Base-by-base conservation (phyloP, 2,888 invertebrate species). In the Parthenolecanium corni region DNA sequence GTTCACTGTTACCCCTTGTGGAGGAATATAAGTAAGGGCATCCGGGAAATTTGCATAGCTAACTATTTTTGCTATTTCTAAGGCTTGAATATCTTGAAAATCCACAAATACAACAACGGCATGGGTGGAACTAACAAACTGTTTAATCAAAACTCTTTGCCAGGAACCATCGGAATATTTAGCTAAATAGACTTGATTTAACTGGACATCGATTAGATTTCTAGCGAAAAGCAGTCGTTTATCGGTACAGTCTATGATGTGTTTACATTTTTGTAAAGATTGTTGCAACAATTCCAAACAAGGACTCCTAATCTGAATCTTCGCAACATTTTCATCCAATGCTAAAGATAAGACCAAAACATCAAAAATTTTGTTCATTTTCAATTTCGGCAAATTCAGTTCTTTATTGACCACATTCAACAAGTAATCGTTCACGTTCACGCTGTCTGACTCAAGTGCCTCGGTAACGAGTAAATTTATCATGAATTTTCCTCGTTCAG, bases 111-210 rank as follows among this genome's bases (percentile, higher is more conserved):
- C 11, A 18, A 47, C 61, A 3, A 20, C 20, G 5, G 31, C 61
- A 20, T 40, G 36, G 23, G 16, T 38, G 14, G 21, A 21, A 16
- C 16, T 12, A 16, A 51, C n/a, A 16, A 61, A 36, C 1, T 47
- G 47, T 51, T 51, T 61, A 3, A 49, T 16, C 40, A 40, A 36
- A 16, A 61, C 38, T 51, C 61, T 36, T 16, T 51, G 18, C 61
- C 49, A 61, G 12, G n/a, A n/a, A 14, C 40, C 36, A 23, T 61
- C 51, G 3, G 9, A 20, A 21, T 14, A 49, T 31, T 51, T 49
- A 12, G 24, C 16, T 14, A 61, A 24, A 38, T 61, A 61, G 1
- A 61, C 38, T 23, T 51, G 38, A 9, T 61, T 38, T n/a, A 61
- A 14, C 3, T 61, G 21, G 1, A 61, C n/a, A 3, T 51, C 40